These are phyloP conservation scores for Sebastes itinus DNA, from an alignment of 2,797 vertebrate species.

Conservation along the genomic window DNA sequence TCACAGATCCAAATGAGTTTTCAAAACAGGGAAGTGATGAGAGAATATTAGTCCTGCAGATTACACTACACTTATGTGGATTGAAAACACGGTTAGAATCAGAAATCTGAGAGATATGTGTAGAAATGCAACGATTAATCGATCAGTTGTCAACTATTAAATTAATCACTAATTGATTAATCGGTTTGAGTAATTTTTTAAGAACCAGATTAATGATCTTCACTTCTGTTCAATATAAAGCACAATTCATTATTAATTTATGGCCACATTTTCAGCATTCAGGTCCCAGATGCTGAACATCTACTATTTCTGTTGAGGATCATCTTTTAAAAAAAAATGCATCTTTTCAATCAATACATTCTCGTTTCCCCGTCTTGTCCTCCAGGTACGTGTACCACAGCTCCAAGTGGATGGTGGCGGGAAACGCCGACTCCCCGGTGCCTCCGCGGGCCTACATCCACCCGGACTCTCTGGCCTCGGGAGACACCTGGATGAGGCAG, in stretches of 20 bases:
- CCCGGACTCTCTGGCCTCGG: slow-evolving; percentile 95
- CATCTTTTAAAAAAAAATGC: neutral
- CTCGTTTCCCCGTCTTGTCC: neutral
- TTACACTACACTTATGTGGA: neutral
- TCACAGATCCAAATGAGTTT: neutral
- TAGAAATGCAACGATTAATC: too few species aligned
- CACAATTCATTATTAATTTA: neutral
- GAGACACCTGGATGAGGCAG: slow-evolving; percentile 98
- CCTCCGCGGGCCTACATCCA: slow-evolving; percentile 96
- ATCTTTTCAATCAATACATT: neutral
- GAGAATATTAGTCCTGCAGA: slow-evolving; percentile 2
- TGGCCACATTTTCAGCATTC: neutral
- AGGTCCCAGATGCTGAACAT: neutral
- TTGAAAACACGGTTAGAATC: neutral
- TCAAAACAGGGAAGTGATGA: slow-evolving; percentile 15
- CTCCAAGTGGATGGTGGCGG: slow-evolving; percentile 99
- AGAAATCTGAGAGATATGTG: neutral
- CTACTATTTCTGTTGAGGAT: neutral
- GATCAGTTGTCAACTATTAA: too few species aligned
- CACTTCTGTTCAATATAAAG: neutral
- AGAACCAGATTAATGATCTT: neutral
- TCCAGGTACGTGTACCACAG: slow-evolving; percentile 96
- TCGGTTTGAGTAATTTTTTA: too few species aligned
- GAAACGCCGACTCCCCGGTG: slow-evolving; percentile 95
- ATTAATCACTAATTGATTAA: too few species aligned